Percentiles rank a stretch among this genome's conserved stretches.
phyloP scores from a whole-genome alignment of 2,888 invertebrate genomes.

The Conchocele bisecta region DNA sequence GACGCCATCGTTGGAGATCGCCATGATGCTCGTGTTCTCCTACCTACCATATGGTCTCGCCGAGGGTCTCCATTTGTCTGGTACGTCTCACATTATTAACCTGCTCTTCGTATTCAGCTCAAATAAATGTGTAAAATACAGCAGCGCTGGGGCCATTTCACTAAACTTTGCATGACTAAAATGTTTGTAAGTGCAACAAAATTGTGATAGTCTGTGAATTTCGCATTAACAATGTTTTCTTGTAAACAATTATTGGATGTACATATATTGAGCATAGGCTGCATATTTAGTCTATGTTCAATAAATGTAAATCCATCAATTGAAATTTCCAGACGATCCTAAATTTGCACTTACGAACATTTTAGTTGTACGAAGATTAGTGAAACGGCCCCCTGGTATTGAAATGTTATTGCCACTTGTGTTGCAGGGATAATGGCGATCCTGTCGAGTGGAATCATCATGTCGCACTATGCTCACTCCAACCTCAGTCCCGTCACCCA shows the following conservation, averaged over 20 bases:
- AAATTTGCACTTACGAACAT: no score
- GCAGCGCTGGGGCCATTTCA: no score
- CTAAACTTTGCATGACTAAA: no score
- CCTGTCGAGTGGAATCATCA: constrained; percentile 98
- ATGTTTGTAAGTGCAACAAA: no score
- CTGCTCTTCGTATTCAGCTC: not conserved
- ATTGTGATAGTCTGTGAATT: no score
- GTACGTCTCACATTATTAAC: constrained; percentile 83
- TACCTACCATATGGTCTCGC: constrained; percentile 99
- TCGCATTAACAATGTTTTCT: no score
- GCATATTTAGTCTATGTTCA: no score
- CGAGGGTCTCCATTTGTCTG: constrained; percentile 97
- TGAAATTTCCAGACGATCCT: no score
- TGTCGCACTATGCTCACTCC: constrained; percentile 99
- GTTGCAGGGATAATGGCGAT: constrained; percentile 98
- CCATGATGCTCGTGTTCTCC: constrained; percentile 98
- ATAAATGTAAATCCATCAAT: no score
- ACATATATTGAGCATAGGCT: no score
- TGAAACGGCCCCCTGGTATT: not conserved
- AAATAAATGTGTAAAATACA: not conserved
- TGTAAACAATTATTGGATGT: no score
- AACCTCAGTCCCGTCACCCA: constrained; percentile 99
- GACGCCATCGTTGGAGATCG: constrained; percentile 99
- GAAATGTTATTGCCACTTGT: not conserved
- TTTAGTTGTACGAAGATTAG: no score